Base-by-base conservation (phyloP, 2,888 invertebrate species). In the Aspidiotus destructor region DNA sequence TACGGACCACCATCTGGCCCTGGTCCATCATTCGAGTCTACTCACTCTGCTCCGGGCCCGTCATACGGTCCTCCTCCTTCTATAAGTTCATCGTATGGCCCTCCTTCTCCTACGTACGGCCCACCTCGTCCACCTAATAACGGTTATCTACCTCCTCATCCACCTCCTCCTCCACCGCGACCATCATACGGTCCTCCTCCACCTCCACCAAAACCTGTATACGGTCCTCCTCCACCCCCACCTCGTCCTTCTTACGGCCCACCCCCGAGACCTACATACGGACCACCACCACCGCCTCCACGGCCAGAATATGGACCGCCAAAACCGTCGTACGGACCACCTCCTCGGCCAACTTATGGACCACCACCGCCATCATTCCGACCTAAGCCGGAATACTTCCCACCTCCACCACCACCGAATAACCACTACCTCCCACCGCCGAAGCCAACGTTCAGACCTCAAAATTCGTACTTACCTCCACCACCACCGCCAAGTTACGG, bases 11-110 rank as follows among this genome's bases (percentile, higher is more conserved):
- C 68, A 9, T 68, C 60, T n/a, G 85, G 84, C 3, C 83, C 82
- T 0, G 83, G 83, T 71, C 79, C 81, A 0, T 78, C 82, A 70
- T 84, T 84, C 17, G 79, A 64, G 6, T 60, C 80, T 8, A 73
- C 73, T 41, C 40, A 63, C 0, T 15, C 41, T n/a, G 28, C 28
- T 28, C 84, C 84, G 1, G 83, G 83, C 71, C 79, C 81, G 0
- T 78, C 82, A 70, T 84, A 84, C 17, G 79, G 69, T 8, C 63
- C 80, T 8, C 73, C 73, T 41, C 40, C 69, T 1, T 15, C 41
- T 17, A 13, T 64, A 9, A 61, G 65, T 16, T 61, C 67, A 9
- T 48, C n/a, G 3, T 48, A 48, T 6, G 48, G 48, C 48, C 48
- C 71, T 0, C 76, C 77, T 60, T 73, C 75, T 17, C 57, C 70